Percentiles rank a stretch among this genome's conserved stretches.
Conservation (phyloP, 2,113 vertebrate genomes). For the Eurystomus gularis region DNA sequence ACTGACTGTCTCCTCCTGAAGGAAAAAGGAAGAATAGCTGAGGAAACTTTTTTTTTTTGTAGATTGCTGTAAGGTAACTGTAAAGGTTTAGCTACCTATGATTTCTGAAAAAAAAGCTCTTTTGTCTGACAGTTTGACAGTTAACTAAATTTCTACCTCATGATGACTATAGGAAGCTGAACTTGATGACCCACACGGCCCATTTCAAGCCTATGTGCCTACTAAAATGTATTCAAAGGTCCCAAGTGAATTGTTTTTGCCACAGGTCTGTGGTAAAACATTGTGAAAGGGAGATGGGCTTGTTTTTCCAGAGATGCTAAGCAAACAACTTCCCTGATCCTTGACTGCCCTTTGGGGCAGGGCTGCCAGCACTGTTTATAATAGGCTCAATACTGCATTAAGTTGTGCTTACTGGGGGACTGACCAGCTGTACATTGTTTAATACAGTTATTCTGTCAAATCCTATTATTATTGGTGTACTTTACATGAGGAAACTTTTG, state of each 20-base stretch:
- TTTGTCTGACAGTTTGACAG: not conserved
- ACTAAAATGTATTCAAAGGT: not conserved
- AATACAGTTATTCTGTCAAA: constrained; percentile 38
- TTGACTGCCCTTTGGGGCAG: constrained; percentile 2
- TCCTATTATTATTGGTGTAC: not conserved
- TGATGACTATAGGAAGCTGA: not conserved
- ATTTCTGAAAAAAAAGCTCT: not conserved
- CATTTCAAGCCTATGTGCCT: not conserved
- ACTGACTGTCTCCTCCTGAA: constrained; percentile 10
- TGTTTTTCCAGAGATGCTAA: not conserved
- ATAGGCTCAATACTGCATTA: constrained; percentile 34
- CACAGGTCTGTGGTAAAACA: not conserved
- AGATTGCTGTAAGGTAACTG: not conserved
- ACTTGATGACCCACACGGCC: not conserved
- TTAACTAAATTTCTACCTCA: not conserved
- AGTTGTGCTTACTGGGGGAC: not conserved
- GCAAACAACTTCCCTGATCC: constrained; percentile 22
- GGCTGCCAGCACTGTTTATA: not conserved
- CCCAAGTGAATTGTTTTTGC: not conserved
- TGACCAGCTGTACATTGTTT: not conserved
- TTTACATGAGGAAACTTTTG: not conserved
- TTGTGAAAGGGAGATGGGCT: not conserved
- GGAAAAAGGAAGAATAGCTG: not conserved
- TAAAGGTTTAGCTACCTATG: not conserved
- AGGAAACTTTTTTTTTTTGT: not conserved